Evolutionary conservation across 2,797 vertebrate genomes (phyloP).

Genomic region (Mareca strepera): DNA sequence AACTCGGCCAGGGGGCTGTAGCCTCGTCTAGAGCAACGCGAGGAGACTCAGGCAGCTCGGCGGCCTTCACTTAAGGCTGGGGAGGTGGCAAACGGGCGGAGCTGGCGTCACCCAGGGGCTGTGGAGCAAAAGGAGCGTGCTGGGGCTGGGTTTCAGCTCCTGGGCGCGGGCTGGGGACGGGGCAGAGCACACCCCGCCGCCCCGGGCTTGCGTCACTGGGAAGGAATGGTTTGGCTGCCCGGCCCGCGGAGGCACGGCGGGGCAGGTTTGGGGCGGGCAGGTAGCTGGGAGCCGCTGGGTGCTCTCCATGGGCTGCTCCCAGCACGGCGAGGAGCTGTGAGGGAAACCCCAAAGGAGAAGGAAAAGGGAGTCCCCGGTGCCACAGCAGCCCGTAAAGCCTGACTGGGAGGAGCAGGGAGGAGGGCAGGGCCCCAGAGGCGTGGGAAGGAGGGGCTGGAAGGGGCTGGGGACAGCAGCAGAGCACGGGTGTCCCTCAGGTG

Average conservation of each 20-base stretch:
- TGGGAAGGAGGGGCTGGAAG: background rate
- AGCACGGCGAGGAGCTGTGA: too few relatives aligned
- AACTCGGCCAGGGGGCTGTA: too few relatives aligned
- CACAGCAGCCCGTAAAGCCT: background rate
- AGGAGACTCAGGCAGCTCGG: background rate
- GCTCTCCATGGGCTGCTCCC: too few relatives aligned
- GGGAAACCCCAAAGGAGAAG: background rate
- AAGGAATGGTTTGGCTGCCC: slow-evolving; percentile 13
- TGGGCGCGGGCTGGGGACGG: background rate
- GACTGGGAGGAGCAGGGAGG: background rate
- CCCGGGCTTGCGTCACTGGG: background rate
- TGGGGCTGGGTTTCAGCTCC: too few relatives aligned
- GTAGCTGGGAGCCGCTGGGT: too few relatives aligned
- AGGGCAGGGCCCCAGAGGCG: background rate
- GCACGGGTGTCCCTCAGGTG: background rate
- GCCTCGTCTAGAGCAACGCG: rapidly evolving
- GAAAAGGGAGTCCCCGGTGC: background rate
- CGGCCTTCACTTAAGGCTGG: background rate
- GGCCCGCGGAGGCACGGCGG: background rate
- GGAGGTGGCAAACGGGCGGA: too few relatives aligned
- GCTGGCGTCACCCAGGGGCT: too few relatives aligned
- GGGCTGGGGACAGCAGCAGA: background rate
- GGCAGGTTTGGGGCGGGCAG: too few relatives aligned
- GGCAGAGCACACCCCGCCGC: background rate
- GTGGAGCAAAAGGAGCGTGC: background rate